Evolutionary conservation across 2,797 vertebrate genomes (phyloP).

Genomic region (Crenichthys baileyi): DNA sequence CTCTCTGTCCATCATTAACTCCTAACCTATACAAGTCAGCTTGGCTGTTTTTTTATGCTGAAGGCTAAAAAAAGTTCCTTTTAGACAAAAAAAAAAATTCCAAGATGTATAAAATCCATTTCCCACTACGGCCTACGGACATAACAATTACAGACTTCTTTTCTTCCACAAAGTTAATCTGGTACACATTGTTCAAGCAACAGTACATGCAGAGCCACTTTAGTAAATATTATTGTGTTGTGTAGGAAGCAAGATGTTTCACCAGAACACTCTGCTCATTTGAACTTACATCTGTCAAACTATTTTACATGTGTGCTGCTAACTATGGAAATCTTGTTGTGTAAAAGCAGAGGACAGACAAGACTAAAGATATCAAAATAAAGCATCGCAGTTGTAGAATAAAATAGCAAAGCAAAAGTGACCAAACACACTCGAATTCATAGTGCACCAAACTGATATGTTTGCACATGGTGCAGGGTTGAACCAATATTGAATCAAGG

Average conservation of each 20-base stretch:
- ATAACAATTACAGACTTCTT: background rate
- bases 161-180: slow-evolving; percentile 2
- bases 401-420: too few species aligned
- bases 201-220: slow-evolving; percentile 9
- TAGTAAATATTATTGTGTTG: slow-evolving; percentile 9
- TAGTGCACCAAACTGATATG: background rate
- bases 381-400: background rate
- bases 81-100: background rate
- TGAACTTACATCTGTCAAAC: background rate
- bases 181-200: slow-evolving; percentile 7
- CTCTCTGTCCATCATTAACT: background rate
- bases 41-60: background rate
- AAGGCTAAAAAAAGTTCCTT: background rate
- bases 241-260: slow-evolving; percentile 3
- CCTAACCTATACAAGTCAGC: background rate
- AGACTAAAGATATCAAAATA: background rate
- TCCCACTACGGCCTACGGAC: background rate
- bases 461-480: background rate
- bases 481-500: background rate
- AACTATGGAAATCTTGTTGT: background rate
- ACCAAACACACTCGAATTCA: background rate
- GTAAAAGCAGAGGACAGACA: background rate
- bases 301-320: slow-evolving; percentile 3
- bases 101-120: slow-evolving; percentile 1
- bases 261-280: slow-evolving; percentile 3